Evolutionary conservation across 53 echinoderm and acorn worm species (phyloP).

Genomic region (Holothuria scabra): DNA sequence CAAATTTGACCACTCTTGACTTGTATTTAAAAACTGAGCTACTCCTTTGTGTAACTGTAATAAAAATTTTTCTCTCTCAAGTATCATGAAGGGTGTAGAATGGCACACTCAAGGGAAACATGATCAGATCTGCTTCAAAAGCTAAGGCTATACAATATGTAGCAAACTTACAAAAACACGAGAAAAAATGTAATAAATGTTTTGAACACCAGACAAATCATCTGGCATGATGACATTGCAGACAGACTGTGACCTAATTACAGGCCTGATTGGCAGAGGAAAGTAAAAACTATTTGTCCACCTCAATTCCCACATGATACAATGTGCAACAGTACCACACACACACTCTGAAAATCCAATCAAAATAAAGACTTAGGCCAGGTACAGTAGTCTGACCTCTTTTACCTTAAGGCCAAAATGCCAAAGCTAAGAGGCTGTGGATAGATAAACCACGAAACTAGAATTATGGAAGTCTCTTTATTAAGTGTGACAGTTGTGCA

Average conservation of each 20-base stretch:
- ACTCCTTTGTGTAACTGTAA: no score
- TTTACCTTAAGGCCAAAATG: no score
- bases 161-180: neutral
- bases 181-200: neutral
- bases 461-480: no score
- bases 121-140: neutral
- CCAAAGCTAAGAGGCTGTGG: no score
- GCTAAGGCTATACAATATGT: neutral
- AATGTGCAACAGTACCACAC: slow-evolving; percentile 10
- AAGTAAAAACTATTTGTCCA: slow-evolving; percentile 4
- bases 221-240: neutral
- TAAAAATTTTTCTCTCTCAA: neutral
- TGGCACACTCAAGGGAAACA: neutral
- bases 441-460: no score
- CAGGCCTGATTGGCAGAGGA: neutral
- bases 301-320: slow-evolving; percentile 16
- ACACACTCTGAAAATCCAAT: slow-evolving; percentile 7
- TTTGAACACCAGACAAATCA: neutral
- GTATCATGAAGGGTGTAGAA: slow-evolving; percentile 3
- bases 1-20: no score
- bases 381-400: no score
- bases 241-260: slow-evolving; percentile 21
- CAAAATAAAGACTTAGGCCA: neutral
- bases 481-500: no score
- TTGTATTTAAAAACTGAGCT: no score